These are phyloP conservation scores for Vulpes lagopus DNA, from an alignment of 2,113 vertebrate genomes.

Conservation along the genomic window DNA sequence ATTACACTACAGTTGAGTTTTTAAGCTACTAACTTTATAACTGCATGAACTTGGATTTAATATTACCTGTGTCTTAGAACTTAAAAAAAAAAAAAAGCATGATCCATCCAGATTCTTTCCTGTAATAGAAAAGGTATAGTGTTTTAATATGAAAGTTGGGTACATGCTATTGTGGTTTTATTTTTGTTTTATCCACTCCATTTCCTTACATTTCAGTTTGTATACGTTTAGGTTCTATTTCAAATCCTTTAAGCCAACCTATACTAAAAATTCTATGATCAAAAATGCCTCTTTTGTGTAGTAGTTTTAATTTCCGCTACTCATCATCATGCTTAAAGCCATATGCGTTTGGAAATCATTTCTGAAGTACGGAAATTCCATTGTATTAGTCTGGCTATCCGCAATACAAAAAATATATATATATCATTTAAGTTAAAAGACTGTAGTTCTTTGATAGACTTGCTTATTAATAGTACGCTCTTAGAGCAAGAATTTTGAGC, in stretches of 20 bases:
- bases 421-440: conserved; percentile 39
- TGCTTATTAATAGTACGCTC: conserved; percentile 37
- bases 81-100: not conserved
- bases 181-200: conserved; percentile 59
- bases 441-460: conserved; percentile 41
- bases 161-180: conserved; percentile 53
- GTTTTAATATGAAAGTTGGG: conserved; percentile 60
- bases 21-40: conserved; percentile 63
- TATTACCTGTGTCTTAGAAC: conserved; percentile 24
- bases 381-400: conserved; percentile 38
- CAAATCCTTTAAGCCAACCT: conserved; percentile 35
- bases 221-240: conserved; percentile 41
- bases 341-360: conserved; percentile 27
- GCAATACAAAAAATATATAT: not conserved
- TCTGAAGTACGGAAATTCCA: not conserved
- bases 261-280: conserved; percentile 57
- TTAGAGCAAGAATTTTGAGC: conserved; percentile 47
- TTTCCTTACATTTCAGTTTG: conserved; percentile 62
- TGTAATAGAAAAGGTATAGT: conserved; percentile 7
- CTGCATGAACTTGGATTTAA: conserved; percentile 58
- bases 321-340: not conserved
- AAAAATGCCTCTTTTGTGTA: not conserved
- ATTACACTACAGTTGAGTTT: conserved; percentile 83
- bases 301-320: conserved; percentile 32
- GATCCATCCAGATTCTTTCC: conserved; percentile 22